Evolutionary conservation across 2,888 invertebrate genomes (phyloP), one percentile per base, ranked within the genome.

Genomic region (Scrobipalpa atriplicella): DNA sequence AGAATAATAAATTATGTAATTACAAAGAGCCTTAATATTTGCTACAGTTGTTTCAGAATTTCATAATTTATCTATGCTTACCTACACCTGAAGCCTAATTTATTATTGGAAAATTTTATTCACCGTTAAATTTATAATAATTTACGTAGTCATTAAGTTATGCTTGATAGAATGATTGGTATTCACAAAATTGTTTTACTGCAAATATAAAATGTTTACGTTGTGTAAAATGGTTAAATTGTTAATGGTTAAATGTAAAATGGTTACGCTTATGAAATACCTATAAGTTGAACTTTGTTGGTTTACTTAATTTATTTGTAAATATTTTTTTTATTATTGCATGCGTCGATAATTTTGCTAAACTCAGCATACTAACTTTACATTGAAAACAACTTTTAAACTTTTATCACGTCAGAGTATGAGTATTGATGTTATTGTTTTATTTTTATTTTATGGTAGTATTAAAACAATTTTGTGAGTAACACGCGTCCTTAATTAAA

Each of bases 131-230:
- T 72, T 73, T 68, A 39, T 72, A 6, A 13, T 69, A 78, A 73
- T 76, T 78, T 78, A 72, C 71, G 79, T 84, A 84, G 82, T 80
- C 79, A 78, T 62, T 71, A 72, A 68, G 65, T 64, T 66, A 67
- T 66, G 71, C 72, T 71, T 73, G 78, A 78, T 72, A 72, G 72
- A 18, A 62, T 62, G 11, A 7, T 43, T 41, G 43, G 10, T 43
- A 62, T 73, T 72, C 66, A 71, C 74, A 75, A 75, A 78, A 78
- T 71, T 75, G 73, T 74, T 77, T 72, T 56, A 39, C 0, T 39
- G n/a, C 16, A 16, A 16, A 7, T 13, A 9, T 43, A 43, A 29
- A 29, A 5, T 29, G 29, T 29, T 29, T 29, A n/a, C n/a, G n/a
- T n/a, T n/a, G n/a, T n/a, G n/a, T n/a, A n/a, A n/a, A n/a, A n/a